Evolutionary conservation across 2,113 vertebrate genomes (phyloP).

Genomic region (Platysternon megacephalum): DNA sequence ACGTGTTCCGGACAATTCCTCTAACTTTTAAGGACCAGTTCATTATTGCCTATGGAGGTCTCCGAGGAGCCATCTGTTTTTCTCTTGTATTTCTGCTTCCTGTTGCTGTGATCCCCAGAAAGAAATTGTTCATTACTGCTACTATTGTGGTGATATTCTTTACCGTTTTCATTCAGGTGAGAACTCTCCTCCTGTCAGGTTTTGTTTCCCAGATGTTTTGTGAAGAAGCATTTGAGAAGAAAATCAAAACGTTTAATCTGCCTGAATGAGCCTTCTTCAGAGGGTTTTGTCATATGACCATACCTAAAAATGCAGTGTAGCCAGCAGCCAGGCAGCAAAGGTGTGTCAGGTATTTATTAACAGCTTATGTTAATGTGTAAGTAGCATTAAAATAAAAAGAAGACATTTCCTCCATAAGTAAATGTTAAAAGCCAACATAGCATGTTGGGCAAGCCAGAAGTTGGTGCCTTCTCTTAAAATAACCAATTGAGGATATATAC

Average conservation of each 20-base stretch:
- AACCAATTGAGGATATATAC: neutral
- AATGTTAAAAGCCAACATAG: conserved; percentile 7
- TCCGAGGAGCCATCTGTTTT: conserved; percentile 95
- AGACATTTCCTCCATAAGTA: conserved; percentile 33
- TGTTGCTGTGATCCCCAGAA: conserved; percentile 84
- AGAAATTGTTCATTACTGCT: conserved; percentile 92
- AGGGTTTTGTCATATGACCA: neutral
- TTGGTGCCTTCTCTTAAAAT: conserved; percentile 13
- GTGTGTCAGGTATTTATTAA: conserved; percentile 36
- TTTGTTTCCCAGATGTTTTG: neutral
- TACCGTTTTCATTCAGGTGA: conserved; percentile 96
- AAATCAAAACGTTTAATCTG: neutral
- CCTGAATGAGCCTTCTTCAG: neutral
- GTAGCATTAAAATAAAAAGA: conserved; percentile 34
- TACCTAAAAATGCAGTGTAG: neutral
- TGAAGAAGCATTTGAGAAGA: neutral
- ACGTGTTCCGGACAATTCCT: conserved; percentile 94
- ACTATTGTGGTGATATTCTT: conserved; percentile 95
- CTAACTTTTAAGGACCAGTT: conserved; percentile 97
- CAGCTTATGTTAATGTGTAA: conserved; percentile 6
- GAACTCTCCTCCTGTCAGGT: neutral
- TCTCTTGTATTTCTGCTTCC: conserved; percentile 95
- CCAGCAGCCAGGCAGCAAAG: neutral
- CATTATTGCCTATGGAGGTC: conserved; percentile 94
- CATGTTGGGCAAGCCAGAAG: neutral